These are phyloP conservation scores for Ridgeia piscesae DNA, from an alignment of 1,140 invertebrate genomes.

Conservation along the genomic window DNA sequence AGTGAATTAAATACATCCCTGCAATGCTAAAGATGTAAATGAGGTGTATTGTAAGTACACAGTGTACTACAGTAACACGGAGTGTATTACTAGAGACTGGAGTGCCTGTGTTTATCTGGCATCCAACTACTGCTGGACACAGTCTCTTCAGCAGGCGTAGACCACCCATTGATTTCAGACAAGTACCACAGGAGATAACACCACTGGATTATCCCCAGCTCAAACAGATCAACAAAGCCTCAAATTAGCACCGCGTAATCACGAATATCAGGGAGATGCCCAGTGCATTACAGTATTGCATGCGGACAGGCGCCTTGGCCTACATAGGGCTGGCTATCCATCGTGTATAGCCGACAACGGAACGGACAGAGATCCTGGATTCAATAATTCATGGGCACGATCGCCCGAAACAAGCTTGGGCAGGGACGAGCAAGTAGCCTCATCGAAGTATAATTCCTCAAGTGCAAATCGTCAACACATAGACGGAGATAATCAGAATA, in stretches of 20 bases:
- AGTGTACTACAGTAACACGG: not conserved
- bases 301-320: not conserved
- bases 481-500: not conserved
- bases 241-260: not conserved
- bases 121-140: not conserved
- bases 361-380: not conserved
- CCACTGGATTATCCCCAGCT: not conserved
- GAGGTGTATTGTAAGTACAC: not conserved
- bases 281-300: not conserved
- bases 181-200: not conserved
- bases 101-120: not conserved
- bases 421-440: not conserved
- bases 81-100: not conserved
- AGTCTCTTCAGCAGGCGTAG: not conserved
- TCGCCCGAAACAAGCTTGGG: not conserved
- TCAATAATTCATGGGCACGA: not conserved
- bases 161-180: not conserved
- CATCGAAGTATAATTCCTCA: not conserved
- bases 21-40: not conserved
- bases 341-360: too few relatives aligned
- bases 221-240: not conserved
- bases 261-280: not conserved
- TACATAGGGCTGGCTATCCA: not conserved
- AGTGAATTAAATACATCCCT: not conserved
- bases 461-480: not conserved